phyloP scores from a whole-genome alignment of 92 coral and sea anemone species.

The Meandrina meandrites region DNA sequence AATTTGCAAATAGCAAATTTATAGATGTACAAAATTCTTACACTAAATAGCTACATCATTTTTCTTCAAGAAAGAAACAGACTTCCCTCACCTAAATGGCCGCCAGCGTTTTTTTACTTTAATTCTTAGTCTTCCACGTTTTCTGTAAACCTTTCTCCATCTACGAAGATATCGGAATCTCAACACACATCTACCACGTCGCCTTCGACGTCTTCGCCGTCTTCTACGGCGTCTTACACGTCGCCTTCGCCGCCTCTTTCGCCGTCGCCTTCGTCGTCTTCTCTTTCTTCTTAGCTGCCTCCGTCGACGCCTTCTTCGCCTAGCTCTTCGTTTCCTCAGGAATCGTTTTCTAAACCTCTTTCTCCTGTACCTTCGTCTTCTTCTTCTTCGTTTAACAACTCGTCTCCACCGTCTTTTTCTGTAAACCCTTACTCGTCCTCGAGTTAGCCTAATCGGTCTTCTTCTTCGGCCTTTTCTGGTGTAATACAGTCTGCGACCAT shows the following conservation, averaged over 20 bases:
- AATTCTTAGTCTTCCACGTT: background rate
- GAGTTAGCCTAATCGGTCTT: background rate
- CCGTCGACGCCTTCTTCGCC: constrained; percentile 20
- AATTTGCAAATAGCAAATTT: too few relatives aligned
- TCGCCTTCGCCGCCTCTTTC: constrained; percentile 9
- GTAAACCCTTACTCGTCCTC: background rate
- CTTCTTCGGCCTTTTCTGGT: constrained; percentile 1
- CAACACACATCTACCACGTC: constrained; percentile 35
- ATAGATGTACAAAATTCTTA: background rate
- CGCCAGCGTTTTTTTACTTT: background rate
- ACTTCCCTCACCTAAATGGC: background rate
- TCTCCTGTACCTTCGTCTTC: background rate
- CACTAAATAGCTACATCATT: background rate
- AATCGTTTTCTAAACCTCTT: background rate
- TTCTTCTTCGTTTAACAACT: constrained; percentile 10
- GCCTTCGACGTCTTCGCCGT: constrained; percentile 27
- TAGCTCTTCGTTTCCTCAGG: constrained; percentile 10
- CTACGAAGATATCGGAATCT: constrained; percentile 22
- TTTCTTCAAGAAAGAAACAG: background rate
- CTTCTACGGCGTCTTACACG: constrained; percentile 18
- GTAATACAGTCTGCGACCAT: constrained; percentile 11
- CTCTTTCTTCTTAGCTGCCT: constrained; percentile 15
- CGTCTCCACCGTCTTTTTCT: constrained; percentile 9
- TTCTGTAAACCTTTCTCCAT: constrained; percentile 24
- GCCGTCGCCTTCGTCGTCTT: constrained; percentile 6